Evolutionary conservation across 1,140 invertebrate genomes (phyloP), one percentile per base, ranked within the genome.

Genomic region (Orchestia grillus): DNA sequence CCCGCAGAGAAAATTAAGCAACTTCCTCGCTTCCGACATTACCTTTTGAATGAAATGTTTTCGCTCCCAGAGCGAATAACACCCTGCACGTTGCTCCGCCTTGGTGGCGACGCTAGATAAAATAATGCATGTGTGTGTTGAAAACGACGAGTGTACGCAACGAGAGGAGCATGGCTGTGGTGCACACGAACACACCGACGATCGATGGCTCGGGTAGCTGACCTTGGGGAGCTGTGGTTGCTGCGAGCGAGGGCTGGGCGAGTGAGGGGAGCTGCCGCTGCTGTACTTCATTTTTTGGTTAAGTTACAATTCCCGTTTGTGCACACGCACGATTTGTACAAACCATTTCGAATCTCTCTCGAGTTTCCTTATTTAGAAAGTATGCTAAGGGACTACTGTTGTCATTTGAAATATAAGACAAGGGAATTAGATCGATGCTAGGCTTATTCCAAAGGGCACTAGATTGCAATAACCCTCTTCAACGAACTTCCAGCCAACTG

Each of bases 181-280:
- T 77, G 88, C 88, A 90, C 88, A 90, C 41, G 88, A 90, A 90
- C 43, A 11, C 88, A 41, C 88, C 88, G 28, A 90, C 88, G 88
- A 90, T 90, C 28, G 88, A 90, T 90, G 87, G n/a, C 88, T 44
- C 88, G 43, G 88, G 88, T 90, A 42, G 88, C 43, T 90, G 88
- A 90, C 88, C 88, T 90, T 90, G 88, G 88, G 42, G 88, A 15
- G 15, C 41, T 44, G 28, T 90, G 88, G 88, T 11, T 41, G 43
- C n/a, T 15, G 28, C n/a, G 41, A 1, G 88, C 42, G 88, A 90
- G 88, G 88, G 88, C 11, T 1, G 88, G 15, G 43, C 87, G 41
- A 42, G 87, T 40, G 87, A n/a, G 88, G 88, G 43, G 88, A 77
- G 62, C 62, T 77, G 11, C 15, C 1, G 62, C 62, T 77, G 62